A percentile compares a stretch with the other conserved stretches of the same genome.
Evolutionary conservation across 2,797 vertebrate genomes (phyloP).

Genomic region (Tokudaia tokunoshimensis): DNA sequence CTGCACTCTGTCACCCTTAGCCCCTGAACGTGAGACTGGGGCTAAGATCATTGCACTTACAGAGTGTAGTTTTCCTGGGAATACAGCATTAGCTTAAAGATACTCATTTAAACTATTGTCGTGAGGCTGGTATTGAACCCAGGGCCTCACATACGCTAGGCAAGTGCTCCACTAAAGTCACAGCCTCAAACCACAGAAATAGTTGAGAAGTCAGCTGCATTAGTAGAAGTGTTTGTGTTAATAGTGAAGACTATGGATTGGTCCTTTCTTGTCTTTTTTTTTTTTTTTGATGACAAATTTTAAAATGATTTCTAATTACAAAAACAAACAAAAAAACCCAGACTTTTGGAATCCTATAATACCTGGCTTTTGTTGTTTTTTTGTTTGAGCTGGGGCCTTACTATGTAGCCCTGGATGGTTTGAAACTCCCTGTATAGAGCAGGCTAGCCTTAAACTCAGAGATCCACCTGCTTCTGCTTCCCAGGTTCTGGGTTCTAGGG

Average conservation of each 20-base stretch:
- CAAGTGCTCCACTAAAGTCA: not conserved
- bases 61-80: constrained; percentile 21
- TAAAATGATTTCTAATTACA: constrained; percentile 19
- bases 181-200: not conserved
- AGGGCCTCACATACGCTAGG: not conserved
- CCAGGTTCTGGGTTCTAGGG: not conserved
- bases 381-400: not conserved
- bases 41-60: not conserved
- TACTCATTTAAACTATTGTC: constrained; percentile 1
- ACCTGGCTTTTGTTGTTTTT: not conserved
- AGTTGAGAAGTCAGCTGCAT: constrained; percentile 32
- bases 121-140: not conserved
- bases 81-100: not conserved
- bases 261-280: not conserved
- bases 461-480: not conserved
- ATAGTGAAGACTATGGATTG: constrained; percentile 12
- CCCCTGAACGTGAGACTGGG: constrained; percentile 1
- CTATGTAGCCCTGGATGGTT: not conserved
- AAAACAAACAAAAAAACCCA: not conserved
- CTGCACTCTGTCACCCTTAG: constrained; percentile 38
- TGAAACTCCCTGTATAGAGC: not conserved
- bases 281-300: constrained; percentile 25
- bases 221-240: not conserved
- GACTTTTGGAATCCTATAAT: not conserved
- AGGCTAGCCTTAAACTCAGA: not conserved